These are phyloP conservation scores for Tetragonisca angustula DNA, from an alignment of 2,888 invertebrate species.

Conservation along the genomic window DNA sequence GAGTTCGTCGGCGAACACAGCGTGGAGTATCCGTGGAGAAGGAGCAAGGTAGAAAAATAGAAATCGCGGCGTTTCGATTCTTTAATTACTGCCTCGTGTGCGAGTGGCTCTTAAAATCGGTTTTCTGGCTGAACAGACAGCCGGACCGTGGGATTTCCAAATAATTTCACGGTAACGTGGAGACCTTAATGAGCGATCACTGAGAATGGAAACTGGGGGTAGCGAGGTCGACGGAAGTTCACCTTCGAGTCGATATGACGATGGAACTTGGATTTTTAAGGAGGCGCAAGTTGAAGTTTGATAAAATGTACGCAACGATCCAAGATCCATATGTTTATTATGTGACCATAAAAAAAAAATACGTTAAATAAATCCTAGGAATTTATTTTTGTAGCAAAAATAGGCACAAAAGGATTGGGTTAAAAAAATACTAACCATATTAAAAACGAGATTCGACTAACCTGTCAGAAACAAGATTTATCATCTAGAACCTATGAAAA, in stretches of 20 bases:
- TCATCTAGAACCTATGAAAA: background rate
- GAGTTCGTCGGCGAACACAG: background rate
- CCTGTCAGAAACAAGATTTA: too few species aligned
- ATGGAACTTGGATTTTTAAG: background rate
- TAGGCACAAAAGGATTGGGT: too few species aligned
- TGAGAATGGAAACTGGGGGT: background rate
- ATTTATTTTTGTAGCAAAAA: too few species aligned
- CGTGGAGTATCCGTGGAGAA: background rate
- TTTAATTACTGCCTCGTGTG: background rate
- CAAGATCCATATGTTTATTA: background rate
- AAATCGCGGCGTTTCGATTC: background rate
- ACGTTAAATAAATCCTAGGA: too few species aligned
- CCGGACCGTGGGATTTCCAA: constrained; percentile 27
- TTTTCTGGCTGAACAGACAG: constrained; percentile 37
- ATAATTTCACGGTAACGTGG: constrained; percentile 40
- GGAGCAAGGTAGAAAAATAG: background rate
- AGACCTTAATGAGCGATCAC: constrained; percentile 17
- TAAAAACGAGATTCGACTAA: too few species aligned
- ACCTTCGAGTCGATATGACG: background rate
- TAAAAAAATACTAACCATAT: too few species aligned
- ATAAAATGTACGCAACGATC: background rate
- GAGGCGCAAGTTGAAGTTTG: background rate
- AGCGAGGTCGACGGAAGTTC: background rate
- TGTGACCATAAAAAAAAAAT: too few species aligned
- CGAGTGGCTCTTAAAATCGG: background rate